These are phyloP conservation scores for Melinaea menophilus DNA, from an alignment of 2,888 invertebrate species.

Conservation along the genomic window DNA sequence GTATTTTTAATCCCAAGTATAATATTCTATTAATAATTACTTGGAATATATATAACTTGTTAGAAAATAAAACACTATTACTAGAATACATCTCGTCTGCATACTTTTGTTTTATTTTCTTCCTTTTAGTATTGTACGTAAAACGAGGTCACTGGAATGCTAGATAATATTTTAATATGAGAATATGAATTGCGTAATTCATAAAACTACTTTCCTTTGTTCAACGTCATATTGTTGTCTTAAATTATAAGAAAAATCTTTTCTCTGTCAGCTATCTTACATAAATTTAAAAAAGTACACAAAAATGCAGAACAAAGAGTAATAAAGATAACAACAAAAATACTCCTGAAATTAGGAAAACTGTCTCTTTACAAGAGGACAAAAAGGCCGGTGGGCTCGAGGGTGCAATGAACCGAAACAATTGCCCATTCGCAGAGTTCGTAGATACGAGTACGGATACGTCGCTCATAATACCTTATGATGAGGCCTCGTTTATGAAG, in stretches of 20 bases:
- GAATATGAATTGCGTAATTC: neutral
- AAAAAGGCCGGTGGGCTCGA: constrained; percentile 43
- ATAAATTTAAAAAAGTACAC: constrained; percentile 1
- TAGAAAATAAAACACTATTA: neutral
- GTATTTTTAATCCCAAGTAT: too few species aligned
- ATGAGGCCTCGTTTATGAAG: constrained; percentile 36
- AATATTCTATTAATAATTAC: neutral
- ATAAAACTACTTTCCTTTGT: neutral
- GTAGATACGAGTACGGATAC: constrained; percentile 38
- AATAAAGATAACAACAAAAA: constrained; percentile 30
- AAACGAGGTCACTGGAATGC: neutral
- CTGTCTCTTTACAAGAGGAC: constrained; percentile 37
- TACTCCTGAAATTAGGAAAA: constrained; percentile 38
- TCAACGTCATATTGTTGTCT: neutral
- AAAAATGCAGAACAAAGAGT: constrained; percentile 18
- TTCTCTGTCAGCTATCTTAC: constrained; percentile 2
- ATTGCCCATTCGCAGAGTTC: constrained; percentile 57
- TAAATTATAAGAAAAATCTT: neutral
- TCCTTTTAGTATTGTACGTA: neutral
- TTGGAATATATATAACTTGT: neutral
- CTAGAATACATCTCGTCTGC: neutral
- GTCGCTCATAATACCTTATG: constrained; percentile 43
- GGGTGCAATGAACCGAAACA: constrained; percentile 53
- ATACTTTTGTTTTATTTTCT: constrained; percentile 2
- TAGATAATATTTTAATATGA: constrained; percentile 3